Evolutionary conservation across 2,888 invertebrate genomes (phyloP), one percentile per base, ranked within the genome.

Genomic region (Parnassius mnemosyne): DNA sequence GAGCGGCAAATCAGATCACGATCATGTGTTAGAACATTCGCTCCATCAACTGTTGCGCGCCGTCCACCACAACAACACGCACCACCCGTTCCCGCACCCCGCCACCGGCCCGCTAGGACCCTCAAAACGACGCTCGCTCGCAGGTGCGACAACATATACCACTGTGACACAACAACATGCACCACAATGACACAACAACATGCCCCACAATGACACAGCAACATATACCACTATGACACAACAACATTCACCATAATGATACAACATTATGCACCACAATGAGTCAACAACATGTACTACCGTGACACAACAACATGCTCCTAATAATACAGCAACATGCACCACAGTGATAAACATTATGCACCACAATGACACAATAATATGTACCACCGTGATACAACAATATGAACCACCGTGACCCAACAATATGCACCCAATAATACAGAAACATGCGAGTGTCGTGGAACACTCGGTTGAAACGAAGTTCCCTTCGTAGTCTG

Each of bases 11-110:
- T 93, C 93, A 0, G 98, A 98, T 74, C 98, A 98, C 79, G 98
- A 98, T 87, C 98, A 98, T 80, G 98, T 99, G n/a, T 85, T 99
- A 69, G 98, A 99, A 80, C 99, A 99, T 82, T 98, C 98, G 0
- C 87, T 99, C 63, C 98, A 99, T 87, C 99, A 99, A 84, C 87
- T 99, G 63, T 89, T 99, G 62, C 93, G 98, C 20, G 97, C 98
- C 76, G 96, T 97, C 11, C 98, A 98, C 85, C 96, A 97, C 81
- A 95, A 96, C 76, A 97, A 98, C 85, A 96, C 97, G 7, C 97
- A 97, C 87, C 97, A 97, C 85, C 97, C 98, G 9, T 96, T 98
- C 89, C 98, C 98, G 1, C 98, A 98, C 92, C 98, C 98, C 3
- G 96, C 97, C 34, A 97, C 98, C 44, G 98, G 97, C 0, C 97